Conservation (phyloP, 2,113 vertebrate genomes). For the Rhinolophus ferrumequinum region DNA sequence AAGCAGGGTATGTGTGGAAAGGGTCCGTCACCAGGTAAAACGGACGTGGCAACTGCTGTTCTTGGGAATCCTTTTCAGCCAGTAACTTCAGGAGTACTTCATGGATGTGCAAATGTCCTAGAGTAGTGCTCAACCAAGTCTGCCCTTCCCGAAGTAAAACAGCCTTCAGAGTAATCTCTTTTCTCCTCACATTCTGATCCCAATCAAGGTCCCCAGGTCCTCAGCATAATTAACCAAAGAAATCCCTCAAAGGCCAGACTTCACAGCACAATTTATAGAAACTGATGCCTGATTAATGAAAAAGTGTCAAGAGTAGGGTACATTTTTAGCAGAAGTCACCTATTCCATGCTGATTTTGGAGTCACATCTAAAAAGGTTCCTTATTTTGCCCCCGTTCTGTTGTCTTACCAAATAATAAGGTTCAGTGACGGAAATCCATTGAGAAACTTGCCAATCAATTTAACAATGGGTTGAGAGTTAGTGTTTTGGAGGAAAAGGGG, state of each 20-base stretch:
- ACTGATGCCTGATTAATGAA: background rate
- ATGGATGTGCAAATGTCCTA: background rate
- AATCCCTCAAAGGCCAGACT: background rate
- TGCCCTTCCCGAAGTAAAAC: background rate
- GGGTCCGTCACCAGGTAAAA: background rate
- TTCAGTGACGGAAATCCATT: background rate
- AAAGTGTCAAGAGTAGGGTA: background rate
- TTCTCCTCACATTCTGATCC: background rate
- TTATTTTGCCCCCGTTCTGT: background rate
- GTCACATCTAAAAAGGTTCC: background rate
- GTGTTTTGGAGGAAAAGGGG: background rate
- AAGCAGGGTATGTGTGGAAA: background rate
- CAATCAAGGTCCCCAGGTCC: background rate
- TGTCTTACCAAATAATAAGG: background rate
- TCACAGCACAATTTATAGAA: conserved; percentile 5
- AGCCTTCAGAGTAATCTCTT: background rate
- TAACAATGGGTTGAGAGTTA: background rate
- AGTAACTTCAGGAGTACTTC: background rate
- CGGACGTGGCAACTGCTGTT: background rate
- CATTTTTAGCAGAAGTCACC: background rate
- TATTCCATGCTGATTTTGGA: background rate
- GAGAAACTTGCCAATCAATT: conserved; percentile 17
- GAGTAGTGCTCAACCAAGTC: background rate
- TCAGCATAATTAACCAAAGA: conserved; percentile 18
- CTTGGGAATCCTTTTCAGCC: background rate